Conservation (phyloP, 2,888 invertebrate genomes). For the Rotaria sp. region DNA sequence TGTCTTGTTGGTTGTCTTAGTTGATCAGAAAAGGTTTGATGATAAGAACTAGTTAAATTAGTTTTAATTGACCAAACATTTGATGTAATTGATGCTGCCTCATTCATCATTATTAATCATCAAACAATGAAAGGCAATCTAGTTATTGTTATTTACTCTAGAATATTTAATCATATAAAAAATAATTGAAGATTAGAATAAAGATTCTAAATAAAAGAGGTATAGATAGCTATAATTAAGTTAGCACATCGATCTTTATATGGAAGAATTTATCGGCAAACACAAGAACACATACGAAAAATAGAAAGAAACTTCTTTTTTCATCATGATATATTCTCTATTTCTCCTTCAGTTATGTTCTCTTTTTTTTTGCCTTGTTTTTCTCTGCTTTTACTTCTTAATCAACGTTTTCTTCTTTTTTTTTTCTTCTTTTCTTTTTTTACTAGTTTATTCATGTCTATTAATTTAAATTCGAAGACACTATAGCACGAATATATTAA, state of each 20-base stretch:
- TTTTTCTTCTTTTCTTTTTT: not conserved
- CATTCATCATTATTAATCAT: not conserved
- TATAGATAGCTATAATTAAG: not conserved
- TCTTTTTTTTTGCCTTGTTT: not conserved
- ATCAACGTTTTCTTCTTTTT: not conserved
- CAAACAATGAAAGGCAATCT: not conserved
- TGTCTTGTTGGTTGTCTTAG: slow-evolving; percentile 23
- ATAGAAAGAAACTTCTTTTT: not conserved
- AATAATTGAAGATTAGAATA: too few relatives aligned
- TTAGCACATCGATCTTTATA: not conserved
- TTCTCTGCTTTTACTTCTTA: not conserved
- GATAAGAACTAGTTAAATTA: not conserved
- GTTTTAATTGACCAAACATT: not conserved
- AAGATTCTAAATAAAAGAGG: not conserved
- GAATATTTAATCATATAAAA: not conserved
- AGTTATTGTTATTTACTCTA: not conserved
- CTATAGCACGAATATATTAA: not conserved
- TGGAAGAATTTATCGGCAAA: not conserved
- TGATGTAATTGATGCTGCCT: not conserved
- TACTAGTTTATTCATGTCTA: not conserved
- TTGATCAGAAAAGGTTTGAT: not conserved
- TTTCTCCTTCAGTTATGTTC: not conserved
- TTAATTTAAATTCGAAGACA: not conserved
- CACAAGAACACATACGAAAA: not conserved
- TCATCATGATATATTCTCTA: not conserved